Conservation (phyloP, 92 coral and sea anemone genomes). For the Palythoa grandis region DNA sequence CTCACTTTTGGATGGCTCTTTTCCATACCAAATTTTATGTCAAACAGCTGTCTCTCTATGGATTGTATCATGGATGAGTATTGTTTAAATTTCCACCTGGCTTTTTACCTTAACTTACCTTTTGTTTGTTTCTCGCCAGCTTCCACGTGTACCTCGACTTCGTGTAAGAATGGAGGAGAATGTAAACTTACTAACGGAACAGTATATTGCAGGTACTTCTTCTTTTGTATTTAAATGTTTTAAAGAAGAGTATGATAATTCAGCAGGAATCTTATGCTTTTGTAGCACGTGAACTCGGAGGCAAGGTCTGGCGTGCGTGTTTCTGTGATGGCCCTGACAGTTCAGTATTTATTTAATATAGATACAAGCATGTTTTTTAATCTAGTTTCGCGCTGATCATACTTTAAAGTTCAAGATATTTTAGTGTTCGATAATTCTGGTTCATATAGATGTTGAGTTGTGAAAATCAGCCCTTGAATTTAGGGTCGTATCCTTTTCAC, state of each 20-base stretch:
- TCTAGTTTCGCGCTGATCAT: slow-evolving; percentile 21
- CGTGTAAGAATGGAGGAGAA: slow-evolving; percentile 87
- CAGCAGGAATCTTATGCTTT: slow-evolving; percentile 7
- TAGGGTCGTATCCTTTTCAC: background rate
- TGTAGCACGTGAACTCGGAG: slow-evolving; percentile 61
- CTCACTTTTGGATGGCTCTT: slow-evolving; percentile 29
- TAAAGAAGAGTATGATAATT: slow-evolving; percentile 19
- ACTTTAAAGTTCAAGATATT: background rate
- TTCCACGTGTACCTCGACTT: slow-evolving; percentile 77
- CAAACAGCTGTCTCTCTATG: slow-evolving; percentile 39
- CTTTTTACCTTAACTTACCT: slow-evolving; percentile 59
- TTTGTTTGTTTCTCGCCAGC: slow-evolving; percentile 64
- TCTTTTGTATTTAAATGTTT: background rate
- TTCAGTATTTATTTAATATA: slow-evolving; percentile 50
- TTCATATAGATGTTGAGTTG: background rate
- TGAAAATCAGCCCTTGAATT: background rate
- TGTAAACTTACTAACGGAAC: slow-evolving; percentile 60
- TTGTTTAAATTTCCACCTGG: slow-evolving; percentile 63
- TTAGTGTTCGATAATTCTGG: background rate
- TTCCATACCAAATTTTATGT: slow-evolving; percentile 7
- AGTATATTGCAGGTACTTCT: slow-evolving; percentile 79
- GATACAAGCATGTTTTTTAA: slow-evolving; percentile 28
- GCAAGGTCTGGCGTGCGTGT: slow-evolving; percentile 11
- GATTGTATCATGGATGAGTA: slow-evolving; percentile 42
- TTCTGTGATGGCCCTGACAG: slow-evolving; percentile 52